Evolutionary conservation across 2,113 vertebrate species (phyloP).

Genomic region (Tragelaphus scriptus): DNA sequence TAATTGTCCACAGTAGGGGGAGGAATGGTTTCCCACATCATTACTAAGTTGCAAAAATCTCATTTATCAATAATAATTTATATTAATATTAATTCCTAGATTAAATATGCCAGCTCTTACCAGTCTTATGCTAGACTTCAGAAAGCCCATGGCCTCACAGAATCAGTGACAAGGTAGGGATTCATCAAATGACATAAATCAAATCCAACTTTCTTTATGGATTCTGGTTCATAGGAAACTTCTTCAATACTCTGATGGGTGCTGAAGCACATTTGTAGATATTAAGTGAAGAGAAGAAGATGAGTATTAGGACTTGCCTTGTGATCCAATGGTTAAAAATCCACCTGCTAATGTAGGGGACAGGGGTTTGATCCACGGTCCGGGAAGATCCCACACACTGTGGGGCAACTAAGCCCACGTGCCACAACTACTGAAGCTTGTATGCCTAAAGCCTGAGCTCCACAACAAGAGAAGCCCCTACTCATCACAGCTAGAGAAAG

Average conservation of each 20-base stretch:
- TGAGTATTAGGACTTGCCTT: neutral
- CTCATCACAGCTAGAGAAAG: neutral
- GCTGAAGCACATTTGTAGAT: neutral
- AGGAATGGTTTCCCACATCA: neutral
- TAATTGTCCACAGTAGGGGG: neutral
- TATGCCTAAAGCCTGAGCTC: neutral
- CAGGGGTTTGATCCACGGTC: neutral
- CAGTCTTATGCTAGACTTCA: neutral
- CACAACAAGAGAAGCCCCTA: neutral
- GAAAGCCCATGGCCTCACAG: neutral
- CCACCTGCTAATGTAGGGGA: neutral
- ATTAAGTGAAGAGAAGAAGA: neutral
- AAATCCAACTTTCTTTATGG: neutral
- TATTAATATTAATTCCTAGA: conserved; percentile 2
- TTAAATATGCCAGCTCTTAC: neutral
- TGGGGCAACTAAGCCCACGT: neutral
- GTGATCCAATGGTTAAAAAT: neutral
- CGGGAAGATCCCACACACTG: neutral
- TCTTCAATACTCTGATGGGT: neutral
- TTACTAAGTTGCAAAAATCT: neutral
- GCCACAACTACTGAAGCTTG: neutral
- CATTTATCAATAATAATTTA: conserved; percentile 4
- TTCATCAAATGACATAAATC: neutral
- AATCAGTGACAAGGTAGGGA: neutral
- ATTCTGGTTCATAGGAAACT: neutral